phyloP scores from a whole-genome alignment of 2,113 vertebrate genomes.

The Bombycilla garrulus region DNA sequence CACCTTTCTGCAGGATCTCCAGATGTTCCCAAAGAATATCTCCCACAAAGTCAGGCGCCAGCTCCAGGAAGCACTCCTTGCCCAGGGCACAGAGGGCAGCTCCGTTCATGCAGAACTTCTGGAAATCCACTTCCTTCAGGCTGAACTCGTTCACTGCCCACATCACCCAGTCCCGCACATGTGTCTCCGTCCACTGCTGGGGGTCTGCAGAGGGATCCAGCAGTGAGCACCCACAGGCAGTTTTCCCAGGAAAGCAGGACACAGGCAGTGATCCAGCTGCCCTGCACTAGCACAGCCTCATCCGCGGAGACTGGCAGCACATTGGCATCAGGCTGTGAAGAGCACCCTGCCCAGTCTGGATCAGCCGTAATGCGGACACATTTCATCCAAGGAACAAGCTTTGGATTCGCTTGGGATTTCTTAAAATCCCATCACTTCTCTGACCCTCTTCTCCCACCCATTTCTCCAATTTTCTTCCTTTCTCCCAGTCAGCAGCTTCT shows the following conservation, averaged over 20 bases:
- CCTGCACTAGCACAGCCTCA: not conserved
- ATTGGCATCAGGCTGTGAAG: not conserved
- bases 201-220: conserved; percentile 79
- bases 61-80: conserved; percentile 95
- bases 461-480: not conserved
- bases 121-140: conserved; percentile 95
- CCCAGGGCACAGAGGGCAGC: conserved; percentile 91
- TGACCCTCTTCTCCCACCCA: not conserved
- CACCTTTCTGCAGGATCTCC: conserved; percentile 99
- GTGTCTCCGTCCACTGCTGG: conserved; percentile 92
- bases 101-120: conserved; percentile 94
- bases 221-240: not conserved
- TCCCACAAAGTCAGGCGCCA: conserved; percentile 97
- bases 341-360: not conserved
- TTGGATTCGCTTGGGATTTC: not conserved
- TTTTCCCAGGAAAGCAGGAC: not conserved
- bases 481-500: not conserved
- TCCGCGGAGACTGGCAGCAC: rapidly evolving
- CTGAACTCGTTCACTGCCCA: conserved; percentile 99
- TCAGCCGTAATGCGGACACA: rapidly evolving
- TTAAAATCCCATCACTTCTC: not conserved
- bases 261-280: not conserved
- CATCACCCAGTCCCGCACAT: conserved; percentile 93
- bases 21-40: conserved; percentile 99
- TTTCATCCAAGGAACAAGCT: not conserved